These are phyloP conservation scores for Neodiprion pinetum DNA, from an alignment of 1,140 invertebrate species.

Conservation along the genomic window DNA sequence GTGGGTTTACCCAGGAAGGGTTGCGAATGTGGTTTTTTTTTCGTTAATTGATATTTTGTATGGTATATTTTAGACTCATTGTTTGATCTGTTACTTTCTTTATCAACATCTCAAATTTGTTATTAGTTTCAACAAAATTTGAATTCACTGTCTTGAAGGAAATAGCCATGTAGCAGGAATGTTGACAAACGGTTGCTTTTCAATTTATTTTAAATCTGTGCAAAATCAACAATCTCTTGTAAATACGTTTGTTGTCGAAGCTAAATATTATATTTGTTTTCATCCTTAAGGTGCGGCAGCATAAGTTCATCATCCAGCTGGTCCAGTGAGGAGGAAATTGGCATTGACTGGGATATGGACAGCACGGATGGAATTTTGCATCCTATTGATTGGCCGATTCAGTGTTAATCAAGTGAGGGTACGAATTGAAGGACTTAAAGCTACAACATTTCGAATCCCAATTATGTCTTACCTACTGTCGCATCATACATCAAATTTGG, in stretches of 20 bases:
- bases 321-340: neutral
- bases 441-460: neutral
- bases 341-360: conserved; percentile 8
- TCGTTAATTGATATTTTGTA: neutral
- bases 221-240: too few species aligned
- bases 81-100: too few species aligned
- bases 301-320: conserved; percentile 7
- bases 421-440: neutral
- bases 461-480: neutral
- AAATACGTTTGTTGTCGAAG: too few species aligned
- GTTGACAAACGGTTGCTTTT: too few species aligned
- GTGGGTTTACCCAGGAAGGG: conserved; percentile 4
- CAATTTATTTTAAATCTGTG: too few species aligned
- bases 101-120: too few species aligned
- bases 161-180: too few species aligned
- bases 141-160: too few species aligned
- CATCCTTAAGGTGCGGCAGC: conserved; percentile 1
- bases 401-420: neutral
- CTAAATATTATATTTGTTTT: neutral
- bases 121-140: too few species aligned
- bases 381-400: conserved; percentile 7
- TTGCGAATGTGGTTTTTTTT: neutral
- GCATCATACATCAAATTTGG: neutral
- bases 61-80: neutral
- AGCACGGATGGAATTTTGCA: neutral